These are phyloP conservation scores for Drosophila kikkawai DNA, from an alignment of 1,140 invertebrate species.

Conservation along the genomic window DNA sequence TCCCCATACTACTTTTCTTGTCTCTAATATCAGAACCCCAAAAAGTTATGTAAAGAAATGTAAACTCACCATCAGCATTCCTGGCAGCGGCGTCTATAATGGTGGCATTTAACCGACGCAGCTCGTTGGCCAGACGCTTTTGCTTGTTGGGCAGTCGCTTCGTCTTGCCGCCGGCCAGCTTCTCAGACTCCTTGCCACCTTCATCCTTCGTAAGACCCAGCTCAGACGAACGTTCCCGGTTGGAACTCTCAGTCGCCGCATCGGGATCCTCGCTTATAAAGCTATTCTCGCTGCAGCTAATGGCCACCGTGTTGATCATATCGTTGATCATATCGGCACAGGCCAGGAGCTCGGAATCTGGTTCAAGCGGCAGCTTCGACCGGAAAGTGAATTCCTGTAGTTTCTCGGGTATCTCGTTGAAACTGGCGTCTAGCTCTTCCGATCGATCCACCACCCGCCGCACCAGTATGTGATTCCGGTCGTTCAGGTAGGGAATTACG, in stretches of 20 bases:
- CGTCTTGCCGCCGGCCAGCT: constrained; percentile 26
- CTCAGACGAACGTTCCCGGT: not conserved
- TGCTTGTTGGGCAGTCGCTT: constrained; percentile 56
- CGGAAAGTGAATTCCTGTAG: constrained; percentile 52
- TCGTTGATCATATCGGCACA: constrained; percentile 78
- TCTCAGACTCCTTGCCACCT: constrained; percentile 18
- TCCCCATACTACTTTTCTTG: too few relatives aligned
- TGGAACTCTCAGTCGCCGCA: not conserved
- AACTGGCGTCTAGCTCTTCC: constrained; percentile 68
- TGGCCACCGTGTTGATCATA: constrained; percentile 84
- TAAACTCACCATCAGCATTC: constrained; percentile 58
- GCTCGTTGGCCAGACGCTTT: constrained; percentile 67
- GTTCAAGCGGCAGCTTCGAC: not conserved
- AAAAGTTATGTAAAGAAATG: not conserved
- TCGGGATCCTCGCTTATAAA: constrained; percentile 72
- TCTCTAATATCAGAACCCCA: not conserved
- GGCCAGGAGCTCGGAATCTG: constrained; percentile 30
- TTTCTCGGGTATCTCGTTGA: constrained; percentile 41
- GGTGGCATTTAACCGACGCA: constrained; percentile 80
- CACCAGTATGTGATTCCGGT: constrained; percentile 78
- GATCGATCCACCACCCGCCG: constrained; percentile 78
- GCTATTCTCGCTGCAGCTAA: constrained; percentile 80
- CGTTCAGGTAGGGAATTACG: constrained; percentile 79
- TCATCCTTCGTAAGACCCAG: constrained; percentile 36
- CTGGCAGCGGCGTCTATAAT: constrained; percentile 77